Evolutionary conservation across 2,113 vertebrate genomes (phyloP), one percentile per base, ranked within the genome.

Genomic region (Chionis minor): DNA sequence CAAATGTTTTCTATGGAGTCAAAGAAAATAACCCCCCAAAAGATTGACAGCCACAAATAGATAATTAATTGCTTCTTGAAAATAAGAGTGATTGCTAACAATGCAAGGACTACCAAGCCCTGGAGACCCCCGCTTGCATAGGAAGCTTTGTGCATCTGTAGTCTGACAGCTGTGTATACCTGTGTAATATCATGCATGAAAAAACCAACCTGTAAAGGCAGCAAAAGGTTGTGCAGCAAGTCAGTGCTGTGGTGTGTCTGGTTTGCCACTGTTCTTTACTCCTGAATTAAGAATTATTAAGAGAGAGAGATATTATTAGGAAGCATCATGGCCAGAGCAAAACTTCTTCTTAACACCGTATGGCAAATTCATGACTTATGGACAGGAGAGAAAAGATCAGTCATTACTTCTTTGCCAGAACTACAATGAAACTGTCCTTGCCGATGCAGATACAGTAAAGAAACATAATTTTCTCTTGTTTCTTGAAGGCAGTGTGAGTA

Each of bases 281-380:
- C 32, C 24, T 47, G 23, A 65, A 45, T 80, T 63, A 83, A 49
- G 14, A 80, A 6, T 5, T 54, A 49, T 35, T 52, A 49, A 56
- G 30, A 47, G 30, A 78, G 28, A 69, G 35, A 27, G 6, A 40
- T 59, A 38, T 44, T 71, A 18, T 61, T 58, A 79, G 52, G 58
- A 66, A 86, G 51, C 7, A 26, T 4, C 19, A 35, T 0, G 0
- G 17, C 10, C 12, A 66, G 17, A 74, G 9, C 11, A 58, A 32
- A 51, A 91, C 10, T 9, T 66, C 2, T 55, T 70, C 77, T 65
- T 61, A 49, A 71, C 20, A 74, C 23, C 2, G 3, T 10, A 3
- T 0, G 1, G 6, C 42, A 5, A 58, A 24, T 73, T 55, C 3
- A 9, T 78, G 26, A 23, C 15, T 81, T 84, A 17, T 55, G 51